Conservation (phyloP, 2,113 vertebrate species). For the Chloroceryle aenea region DNA sequence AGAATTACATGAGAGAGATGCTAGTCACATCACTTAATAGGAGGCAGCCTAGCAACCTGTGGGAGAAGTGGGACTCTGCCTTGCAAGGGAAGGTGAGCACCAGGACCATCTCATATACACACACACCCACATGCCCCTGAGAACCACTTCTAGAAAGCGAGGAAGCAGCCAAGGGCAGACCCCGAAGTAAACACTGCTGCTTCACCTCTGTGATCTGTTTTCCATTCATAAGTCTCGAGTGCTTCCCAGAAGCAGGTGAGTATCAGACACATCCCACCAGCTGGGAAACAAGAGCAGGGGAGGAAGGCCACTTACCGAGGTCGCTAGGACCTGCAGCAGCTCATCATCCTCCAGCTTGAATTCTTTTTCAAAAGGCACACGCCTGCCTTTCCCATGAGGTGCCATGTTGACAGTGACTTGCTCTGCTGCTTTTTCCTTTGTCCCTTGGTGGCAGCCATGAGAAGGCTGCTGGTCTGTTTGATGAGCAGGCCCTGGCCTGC, state of each 20-base stretch:
- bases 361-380: accelerated
- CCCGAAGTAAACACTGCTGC: not conserved
- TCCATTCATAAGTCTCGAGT: not conserved
- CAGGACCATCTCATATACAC: accelerated
- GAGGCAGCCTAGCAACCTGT: not conserved
- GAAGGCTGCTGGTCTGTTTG: not conserved
- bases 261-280: not conserved
- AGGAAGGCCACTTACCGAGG: not conserved
- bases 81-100: accelerated
- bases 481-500: not conserved
- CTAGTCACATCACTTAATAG: not conserved
- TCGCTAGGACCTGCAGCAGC: not conserved
- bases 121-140: accelerated
- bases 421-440: not conserved
- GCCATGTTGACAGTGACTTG: not conserved
- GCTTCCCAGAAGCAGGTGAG: not conserved
- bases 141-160: not conserved
- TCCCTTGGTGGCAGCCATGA: not conserved
- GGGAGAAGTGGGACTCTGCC: not conserved
- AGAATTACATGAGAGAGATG: not conserved
- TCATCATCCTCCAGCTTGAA: not conserved
- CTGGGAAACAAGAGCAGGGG: not conserved
- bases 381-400: not conserved
- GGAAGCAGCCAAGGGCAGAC: not conserved
- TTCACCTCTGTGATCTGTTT: not conserved